phyloP scores from a whole-genome alignment of 1,140 invertebrate genomes.

The Fopius arisanus region DNA sequence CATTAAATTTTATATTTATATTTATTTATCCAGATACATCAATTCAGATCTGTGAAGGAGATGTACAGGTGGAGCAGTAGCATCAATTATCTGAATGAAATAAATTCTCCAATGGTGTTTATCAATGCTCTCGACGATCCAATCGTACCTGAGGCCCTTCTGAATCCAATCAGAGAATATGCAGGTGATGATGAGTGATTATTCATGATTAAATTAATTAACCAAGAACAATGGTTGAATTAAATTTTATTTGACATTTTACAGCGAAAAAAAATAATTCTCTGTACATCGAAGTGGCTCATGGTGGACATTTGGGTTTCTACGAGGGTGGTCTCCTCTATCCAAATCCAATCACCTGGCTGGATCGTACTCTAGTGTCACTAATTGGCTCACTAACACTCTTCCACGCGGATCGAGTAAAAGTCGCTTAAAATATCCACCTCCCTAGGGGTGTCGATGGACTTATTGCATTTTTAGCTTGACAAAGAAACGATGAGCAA shows the following conservation, averaged over 20 bases:
- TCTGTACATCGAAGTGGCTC: constrained; percentile 81
- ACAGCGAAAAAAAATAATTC: constrained; percentile 73
- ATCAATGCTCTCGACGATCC: constrained; percentile 91
- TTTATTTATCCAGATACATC: constrained; percentile 61
- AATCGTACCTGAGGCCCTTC: constrained; percentile 78
- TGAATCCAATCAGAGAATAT: constrained; percentile 76
- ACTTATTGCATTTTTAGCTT: constrained; percentile 10
- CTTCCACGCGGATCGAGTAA: constrained; percentile 65
- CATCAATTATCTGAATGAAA: constrained; percentile 77
- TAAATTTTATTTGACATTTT: constrained; percentile 50
- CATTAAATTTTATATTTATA: no score
- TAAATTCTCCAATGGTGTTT: constrained; percentile 86
- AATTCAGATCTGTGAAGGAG: constrained; percentile 79
- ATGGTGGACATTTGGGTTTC: constrained; percentile 92
- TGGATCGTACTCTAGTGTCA: constrained; percentile 83
- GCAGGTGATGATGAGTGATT: constrained; percentile 70
- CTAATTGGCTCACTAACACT: constrained; percentile 75
- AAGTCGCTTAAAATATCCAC: constrained; percentile 47
- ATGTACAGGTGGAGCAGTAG: constrained; percentile 86
- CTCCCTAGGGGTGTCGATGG: neutral
- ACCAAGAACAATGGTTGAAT: no score
- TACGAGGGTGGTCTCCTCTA: constrained; percentile 87
- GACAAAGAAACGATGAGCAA: neutral
- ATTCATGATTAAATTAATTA: no score
- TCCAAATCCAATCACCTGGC: constrained; percentile 89